Evolutionary conservation across 2,113 vertebrate species (phyloP).

Genomic region (Cavia porcellus): DNA sequence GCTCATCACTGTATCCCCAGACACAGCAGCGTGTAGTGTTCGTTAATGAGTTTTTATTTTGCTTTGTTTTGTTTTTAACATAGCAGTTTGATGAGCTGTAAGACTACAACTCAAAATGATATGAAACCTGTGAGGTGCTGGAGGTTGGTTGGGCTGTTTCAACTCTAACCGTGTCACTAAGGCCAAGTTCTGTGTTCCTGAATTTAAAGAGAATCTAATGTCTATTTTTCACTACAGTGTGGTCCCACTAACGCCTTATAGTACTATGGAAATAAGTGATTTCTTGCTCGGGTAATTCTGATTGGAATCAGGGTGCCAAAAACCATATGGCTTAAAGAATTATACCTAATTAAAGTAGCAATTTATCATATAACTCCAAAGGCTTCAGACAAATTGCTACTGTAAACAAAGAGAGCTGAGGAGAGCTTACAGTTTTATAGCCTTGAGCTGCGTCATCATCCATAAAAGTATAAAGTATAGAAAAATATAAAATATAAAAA

Average conservation of each 20-base stretch:
- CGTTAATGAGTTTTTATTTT: neutral
- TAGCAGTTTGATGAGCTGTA: neutral
- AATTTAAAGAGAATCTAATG: slow-evolving; percentile 4
- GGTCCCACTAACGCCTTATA: neutral
- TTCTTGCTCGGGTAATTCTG: neutral
- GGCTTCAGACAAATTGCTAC: neutral
- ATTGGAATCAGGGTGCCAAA: neutral
- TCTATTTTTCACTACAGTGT: neutral
- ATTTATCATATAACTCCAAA: neutral
- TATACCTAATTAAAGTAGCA: slow-evolving; percentile 11
- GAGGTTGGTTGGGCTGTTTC: neutral
- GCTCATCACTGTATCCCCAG: neutral
- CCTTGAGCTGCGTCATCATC: slow-evolving; percentile 23
- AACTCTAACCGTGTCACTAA: neutral
- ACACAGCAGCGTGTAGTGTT: neutral
- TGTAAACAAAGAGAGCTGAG: slow-evolving; percentile 21
- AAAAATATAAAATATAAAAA: neutral
- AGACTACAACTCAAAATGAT: neutral
- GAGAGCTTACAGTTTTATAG: slow-evolving; percentile 15
- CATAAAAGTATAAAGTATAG: neutral
- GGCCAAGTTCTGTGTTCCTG: neutral
- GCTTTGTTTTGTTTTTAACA: neutral
- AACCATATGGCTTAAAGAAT: neutral
- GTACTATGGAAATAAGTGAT: neutral
- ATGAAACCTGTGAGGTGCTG: neutral